Evolutionary conservation across 1,140 invertebrate genomes (phyloP).

Genomic region (Oryzaephilus surinamensis): DNA sequence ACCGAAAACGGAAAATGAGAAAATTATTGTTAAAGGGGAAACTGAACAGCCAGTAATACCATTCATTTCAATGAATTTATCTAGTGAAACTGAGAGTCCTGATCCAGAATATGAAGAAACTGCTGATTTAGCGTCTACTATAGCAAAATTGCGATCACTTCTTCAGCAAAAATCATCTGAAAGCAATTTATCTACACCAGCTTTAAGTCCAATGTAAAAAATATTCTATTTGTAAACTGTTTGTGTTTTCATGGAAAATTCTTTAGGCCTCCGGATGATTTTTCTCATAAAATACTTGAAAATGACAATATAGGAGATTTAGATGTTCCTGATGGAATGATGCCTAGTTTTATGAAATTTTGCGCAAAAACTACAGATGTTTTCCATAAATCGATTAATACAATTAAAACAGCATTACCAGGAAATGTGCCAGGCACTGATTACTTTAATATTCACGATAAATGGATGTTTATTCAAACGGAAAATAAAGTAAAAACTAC

Average conservation of each 20-base stretch:
- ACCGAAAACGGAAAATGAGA: no score
- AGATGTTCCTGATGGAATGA: slow-evolving; percentile 27
- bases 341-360: slow-evolving; percentile 33
- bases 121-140: slow-evolving; percentile 59
- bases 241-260: neutral
- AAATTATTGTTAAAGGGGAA: no score
- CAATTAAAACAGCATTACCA: slow-evolving; percentile 34
- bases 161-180: slow-evolving; percentile 51
- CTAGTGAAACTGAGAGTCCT: slow-evolving; percentile 37
- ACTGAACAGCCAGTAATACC: no score
- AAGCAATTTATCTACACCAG: slow-evolving; percentile 30
- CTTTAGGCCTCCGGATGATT: slow-evolving; percentile 24
- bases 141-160: slow-evolving; percentile 56
- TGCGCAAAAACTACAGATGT: slow-evolving; percentile 34
- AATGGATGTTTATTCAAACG: slow-evolving; percentile 18
- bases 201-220: slow-evolving; percentile 32
- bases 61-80: slow-evolving; percentile 17
- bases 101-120: slow-evolving; percentile 60
- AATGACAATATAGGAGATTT: slow-evolving; percentile 9
- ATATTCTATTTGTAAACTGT: slow-evolving; percentile 1
- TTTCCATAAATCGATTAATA: slow-evolving; percentile 33
- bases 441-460: slow-evolving; percentile 10
- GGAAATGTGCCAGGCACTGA: slow-evolving; percentile 20
- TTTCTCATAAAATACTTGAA: slow-evolving; percentile 15
- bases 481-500: slow-evolving; percentile 15